Evolutionary conservation across 1,140 invertebrate species (phyloP), one percentile per base, ranked within the genome.

Genomic region (Anastrepha ludens): DNA sequence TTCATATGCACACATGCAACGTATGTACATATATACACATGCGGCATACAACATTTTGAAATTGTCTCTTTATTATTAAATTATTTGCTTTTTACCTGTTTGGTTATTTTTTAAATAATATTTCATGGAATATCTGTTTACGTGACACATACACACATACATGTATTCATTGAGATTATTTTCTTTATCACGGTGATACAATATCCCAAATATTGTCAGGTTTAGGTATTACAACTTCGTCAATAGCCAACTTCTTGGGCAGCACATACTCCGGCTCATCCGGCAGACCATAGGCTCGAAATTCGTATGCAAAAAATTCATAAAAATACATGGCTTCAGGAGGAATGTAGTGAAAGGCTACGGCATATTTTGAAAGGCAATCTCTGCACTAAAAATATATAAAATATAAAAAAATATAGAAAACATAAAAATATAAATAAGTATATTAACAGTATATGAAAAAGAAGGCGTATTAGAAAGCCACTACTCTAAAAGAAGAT

Each of bases 261-360:
- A 86, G 50, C 11, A 50, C 44, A 6, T 70, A 60, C 29, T 85
- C 65, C 50, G n/a, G 8, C 8, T 59, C 47, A 60, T 85, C n/a
- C 11, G 59, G 50, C 47, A 87, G 60, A 39, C 97, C 98, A 91
- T 97, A 98, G 0, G 98, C 97, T 88, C 97, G 94, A 59, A 99
- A 94, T 91, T 99, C 98, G 93, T 99, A 99, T 89, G 99, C 97
- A 41, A 99, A 94, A 93, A 98, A 99, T 89, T 99, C 98, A 39
- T 98, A 93, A 3, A 98, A 96, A 93, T 99, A 99, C 97, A 99
- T 98, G 93, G 97, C 95, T 89, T 98, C 96, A 0, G 98, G 97
- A 9, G 95, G 94, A 2, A 99, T 97, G 91, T 99, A 99, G 93
- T 99, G 98, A 94, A 99, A 99, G 1, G 98, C 98, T n/a, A 99